Conservation (phyloP, 2,888 invertebrate species). For the Ditula angustiorana region DNA sequence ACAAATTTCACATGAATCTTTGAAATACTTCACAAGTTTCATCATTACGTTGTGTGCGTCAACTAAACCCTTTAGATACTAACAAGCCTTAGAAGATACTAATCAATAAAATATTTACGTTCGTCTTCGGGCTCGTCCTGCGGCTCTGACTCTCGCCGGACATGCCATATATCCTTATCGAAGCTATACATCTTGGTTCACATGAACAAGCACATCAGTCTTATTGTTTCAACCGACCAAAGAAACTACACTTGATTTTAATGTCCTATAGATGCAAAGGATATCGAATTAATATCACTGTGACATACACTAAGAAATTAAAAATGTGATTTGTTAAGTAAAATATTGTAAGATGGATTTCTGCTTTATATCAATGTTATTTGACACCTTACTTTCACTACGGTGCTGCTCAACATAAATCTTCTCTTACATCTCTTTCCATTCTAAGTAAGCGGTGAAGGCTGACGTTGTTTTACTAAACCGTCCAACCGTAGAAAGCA, state of each 20-base stretch:
- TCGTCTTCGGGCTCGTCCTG: constrained; percentile 52
- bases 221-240: constrained; percentile 17
- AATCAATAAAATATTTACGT: constrained; percentile 33
- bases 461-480: too few relatives aligned
- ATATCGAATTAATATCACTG: constrained; percentile 26
- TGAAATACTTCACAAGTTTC: too few relatives aligned
- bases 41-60: background rate
- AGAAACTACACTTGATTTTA: constrained; percentile 28
- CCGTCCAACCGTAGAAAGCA: too few relatives aligned
- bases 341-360: background rate
- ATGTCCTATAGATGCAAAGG: background rate
- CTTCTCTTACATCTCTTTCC: too few relatives aligned
- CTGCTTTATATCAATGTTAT: background rate
- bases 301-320: constrained; percentile 12
- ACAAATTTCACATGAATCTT: too few relatives aligned
- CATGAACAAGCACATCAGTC: constrained; percentile 14
- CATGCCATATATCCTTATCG: constrained; percentile 81
- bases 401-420: too few relatives aligned
- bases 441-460: too few relatives aligned
- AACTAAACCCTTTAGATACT: background rate
- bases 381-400: background rate
- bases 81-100: background rate
- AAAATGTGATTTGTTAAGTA: background rate
- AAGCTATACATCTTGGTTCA: constrained; percentile 78
- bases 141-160: constrained; percentile 63